Percentiles rank a stretch among this genome's conserved stretches.
phyloP scores from a whole-genome alignment of 1,140 invertebrate species.

The Matsumurasca onukii region DNA sequence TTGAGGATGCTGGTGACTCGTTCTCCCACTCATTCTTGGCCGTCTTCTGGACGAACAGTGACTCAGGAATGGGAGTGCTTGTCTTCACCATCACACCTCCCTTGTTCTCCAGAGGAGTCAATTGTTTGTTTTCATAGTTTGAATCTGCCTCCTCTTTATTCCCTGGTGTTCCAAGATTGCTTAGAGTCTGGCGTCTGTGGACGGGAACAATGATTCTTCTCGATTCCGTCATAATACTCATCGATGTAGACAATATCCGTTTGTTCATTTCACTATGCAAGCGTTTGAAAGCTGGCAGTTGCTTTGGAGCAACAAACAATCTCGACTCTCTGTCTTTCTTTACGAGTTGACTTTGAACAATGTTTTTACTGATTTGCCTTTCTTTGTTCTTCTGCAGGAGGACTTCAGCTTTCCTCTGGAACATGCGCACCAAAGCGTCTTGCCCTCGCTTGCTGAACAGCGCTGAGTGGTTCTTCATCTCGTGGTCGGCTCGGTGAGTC shows the following conservation, averaged over 20 bases:
- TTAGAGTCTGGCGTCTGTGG: not conserved
- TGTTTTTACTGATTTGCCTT: too few relatives aligned
- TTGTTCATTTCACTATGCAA: constrained; percentile 8
- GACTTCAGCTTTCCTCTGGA: not conserved
- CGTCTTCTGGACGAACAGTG: not conserved
- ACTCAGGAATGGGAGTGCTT: constrained; percentile 1
- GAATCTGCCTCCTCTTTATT: too few relatives aligned
- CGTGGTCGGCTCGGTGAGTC: constrained; percentile 9
- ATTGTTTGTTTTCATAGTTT: not conserved
- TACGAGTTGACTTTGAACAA: not conserved
- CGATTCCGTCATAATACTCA: not conserved
- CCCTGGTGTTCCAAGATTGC: too few relatives aligned
- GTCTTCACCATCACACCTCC: not conserved
- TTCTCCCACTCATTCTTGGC: not conserved
- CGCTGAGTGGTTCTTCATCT: not conserved
- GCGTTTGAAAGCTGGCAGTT: not conserved
- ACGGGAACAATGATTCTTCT: not conserved
- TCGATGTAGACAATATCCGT: not conserved
- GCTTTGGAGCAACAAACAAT: too few relatives aligned
- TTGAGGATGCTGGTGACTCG: not conserved
- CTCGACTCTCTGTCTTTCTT: too few relatives aligned
- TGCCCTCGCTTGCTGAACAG: not conserved
- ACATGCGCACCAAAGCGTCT: not conserved
- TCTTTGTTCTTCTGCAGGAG: not conserved
- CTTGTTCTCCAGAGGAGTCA: too few relatives aligned